Percentiles rank a stretch among this genome's conserved stretches.
These are phyloP conservation scores for Rhorus exstirpatorius DNA, from an alignment of 2,888 invertebrate species.

Conservation along the genomic window DNA sequence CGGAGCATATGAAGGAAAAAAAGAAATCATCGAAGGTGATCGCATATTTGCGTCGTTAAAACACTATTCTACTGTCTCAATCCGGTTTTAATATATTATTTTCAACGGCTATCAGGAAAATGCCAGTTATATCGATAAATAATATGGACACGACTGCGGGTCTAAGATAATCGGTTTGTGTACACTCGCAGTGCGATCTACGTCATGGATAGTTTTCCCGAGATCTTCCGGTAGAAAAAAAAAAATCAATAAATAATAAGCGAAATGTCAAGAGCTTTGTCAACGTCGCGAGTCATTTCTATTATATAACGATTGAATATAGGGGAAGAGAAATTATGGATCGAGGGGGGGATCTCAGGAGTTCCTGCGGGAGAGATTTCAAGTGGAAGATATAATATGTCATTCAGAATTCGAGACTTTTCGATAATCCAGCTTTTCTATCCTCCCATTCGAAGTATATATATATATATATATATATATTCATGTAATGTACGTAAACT, in stretches of 20 bases:
- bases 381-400: slow-evolving; percentile 48
- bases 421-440: slow-evolving; percentile 56
- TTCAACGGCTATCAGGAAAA: not conserved
- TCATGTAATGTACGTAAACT: not conserved
- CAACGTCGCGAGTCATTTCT: slow-evolving; percentile 54
- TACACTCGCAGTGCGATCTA: not conserved
- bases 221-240: slow-evolving; percentile 37
- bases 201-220: slow-evolving; percentile 9
- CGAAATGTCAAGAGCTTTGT: slow-evolving; percentile 59
- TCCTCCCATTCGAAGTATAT: not conserved
- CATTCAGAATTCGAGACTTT: slow-evolving; percentile 2
- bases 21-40: slow-evolving; percentile 2
- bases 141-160: not conserved
- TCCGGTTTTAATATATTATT: slow-evolving; percentile 26
- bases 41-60: slow-evolving; percentile 28
- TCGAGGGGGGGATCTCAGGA: slow-evolving; percentile 14
- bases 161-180: not conserved
- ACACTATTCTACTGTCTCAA: not conserved
- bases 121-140: slow-evolving; percentile 3
- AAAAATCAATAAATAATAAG: not conserved
- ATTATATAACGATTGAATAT: slow-evolving; percentile 25
- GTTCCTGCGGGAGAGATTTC: slow-evolving; percentile 39
- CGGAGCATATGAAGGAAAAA: not conserved
- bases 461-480: not conserved
- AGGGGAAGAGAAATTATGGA: slow-evolving; percentile 6